A percentile compares a stretch with the other conserved stretches of the same genome.
Evolutionary conservation across 2,113 vertebrate species (phyloP).

Genomic region (Cyprinus carpio): DNA sequence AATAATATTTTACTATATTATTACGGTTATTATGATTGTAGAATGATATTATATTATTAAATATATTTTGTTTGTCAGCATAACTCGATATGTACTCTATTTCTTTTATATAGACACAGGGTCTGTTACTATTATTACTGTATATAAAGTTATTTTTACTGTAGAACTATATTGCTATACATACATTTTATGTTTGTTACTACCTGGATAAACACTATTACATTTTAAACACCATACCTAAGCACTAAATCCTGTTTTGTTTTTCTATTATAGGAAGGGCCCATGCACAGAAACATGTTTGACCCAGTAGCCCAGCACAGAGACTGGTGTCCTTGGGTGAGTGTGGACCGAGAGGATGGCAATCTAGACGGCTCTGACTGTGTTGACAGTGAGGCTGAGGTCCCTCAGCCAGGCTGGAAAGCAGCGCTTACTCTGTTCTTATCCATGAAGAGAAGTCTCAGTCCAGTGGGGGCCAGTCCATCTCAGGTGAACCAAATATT

Average conservation of each 20-base stretch:
- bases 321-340: conserved; percentile 96
- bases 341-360: conserved; percentile 59
- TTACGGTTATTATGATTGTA: background rate
- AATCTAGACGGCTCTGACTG: conserved; percentile 46
- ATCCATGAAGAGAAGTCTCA: conserved; percentile 71
- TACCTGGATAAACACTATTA: too few species aligned
- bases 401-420: conserved; percentile 82
- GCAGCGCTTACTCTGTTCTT: conserved; percentile 79
- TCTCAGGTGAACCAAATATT: conserved; percentile 63
- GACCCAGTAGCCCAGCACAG: conserved; percentile 90
- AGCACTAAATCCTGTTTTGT: background rate
- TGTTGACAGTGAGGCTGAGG: conserved; percentile 34
- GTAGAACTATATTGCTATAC: too few species aligned
- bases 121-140: too few species aligned
- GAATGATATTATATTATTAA: background rate
- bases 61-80: background rate
- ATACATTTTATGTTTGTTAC: too few species aligned
- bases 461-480: conserved; percentile 57
- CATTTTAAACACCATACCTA: background rate
- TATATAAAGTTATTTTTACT: too few species aligned
- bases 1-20: too few species aligned
- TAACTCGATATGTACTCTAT: background rate
- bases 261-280: conserved; percentile 74
- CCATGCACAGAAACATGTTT: conserved; percentile 77
- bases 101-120: background rate